Conservation (phyloP, 2,888 invertebrate species). For the Icerya purchasi region DNA sequence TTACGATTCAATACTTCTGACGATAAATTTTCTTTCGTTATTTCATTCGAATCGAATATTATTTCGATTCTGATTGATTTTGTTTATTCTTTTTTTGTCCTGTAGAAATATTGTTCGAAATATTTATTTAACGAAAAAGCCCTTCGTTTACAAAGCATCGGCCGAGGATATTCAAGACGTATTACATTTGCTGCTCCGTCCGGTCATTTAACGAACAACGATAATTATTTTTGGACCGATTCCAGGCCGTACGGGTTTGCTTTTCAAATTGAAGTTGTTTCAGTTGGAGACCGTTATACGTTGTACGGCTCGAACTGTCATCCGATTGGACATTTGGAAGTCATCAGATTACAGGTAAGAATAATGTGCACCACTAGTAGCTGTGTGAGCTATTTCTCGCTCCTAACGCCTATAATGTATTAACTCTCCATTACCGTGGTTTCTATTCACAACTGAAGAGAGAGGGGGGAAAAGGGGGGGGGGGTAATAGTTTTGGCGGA, state of each 20-base stretch:
- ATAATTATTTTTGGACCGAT: conserved; percentile 58
- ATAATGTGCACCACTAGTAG: too few species aligned
- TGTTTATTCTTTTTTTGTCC: neutral
- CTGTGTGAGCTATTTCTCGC: too few species aligned
- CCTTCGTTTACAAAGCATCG: conserved; percentile 41
- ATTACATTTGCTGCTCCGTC: conserved; percentile 43
- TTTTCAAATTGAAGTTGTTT: conserved; percentile 44
- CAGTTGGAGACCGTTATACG: conserved; percentile 47
- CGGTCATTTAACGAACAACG: conserved; percentile 37
- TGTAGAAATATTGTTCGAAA: neutral
- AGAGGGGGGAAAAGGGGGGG: too few species aligned
- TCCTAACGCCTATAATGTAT: too few species aligned
- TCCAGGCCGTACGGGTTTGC: conserved; percentile 48
- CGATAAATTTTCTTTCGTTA: neutral
- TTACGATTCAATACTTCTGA: neutral
- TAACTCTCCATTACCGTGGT: too few species aligned
- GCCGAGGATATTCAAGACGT: conserved; percentile 49
- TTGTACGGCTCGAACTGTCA: conserved; percentile 43
- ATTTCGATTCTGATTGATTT: neutral
- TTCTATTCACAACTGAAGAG: too few species aligned
- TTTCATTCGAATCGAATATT: neutral
- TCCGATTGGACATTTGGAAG: conserved; percentile 42
- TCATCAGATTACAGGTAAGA: conserved; percentile 40
- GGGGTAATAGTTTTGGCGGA: too few species aligned
- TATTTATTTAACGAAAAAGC: conserved; percentile 41